Percentiles rank a stretch among this genome's conserved stretches.
These are phyloP conservation scores for Drepana arcuata DNA, from an alignment of 1,140 invertebrate genomes.

Conservation along the genomic window DNA sequence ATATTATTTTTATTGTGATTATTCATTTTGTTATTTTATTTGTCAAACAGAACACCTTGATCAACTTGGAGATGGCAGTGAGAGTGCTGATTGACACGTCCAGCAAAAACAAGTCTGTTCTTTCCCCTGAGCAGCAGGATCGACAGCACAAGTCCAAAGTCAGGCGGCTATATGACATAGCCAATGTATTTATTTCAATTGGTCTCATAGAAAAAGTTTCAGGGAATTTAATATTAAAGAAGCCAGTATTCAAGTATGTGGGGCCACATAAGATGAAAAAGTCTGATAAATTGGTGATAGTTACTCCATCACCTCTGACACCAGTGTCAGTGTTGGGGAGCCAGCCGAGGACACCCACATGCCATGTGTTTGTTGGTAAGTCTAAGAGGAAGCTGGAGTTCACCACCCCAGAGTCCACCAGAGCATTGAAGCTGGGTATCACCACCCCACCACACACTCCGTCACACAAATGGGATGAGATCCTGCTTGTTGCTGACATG, in stretches of 20 bases:
- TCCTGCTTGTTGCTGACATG: conserved; percentile 65
- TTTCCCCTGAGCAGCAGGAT: conserved; percentile 58
- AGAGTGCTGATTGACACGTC: conserved; percentile 74
- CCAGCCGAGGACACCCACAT: conserved; percentile 33
- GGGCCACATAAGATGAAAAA: conserved; percentile 71
- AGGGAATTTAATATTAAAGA: conserved; percentile 72
- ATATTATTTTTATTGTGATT: too few relatives aligned
- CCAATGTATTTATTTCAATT: conserved; percentile 81
- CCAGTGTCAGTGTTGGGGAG: conserved; percentile 40
- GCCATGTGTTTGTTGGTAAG: conserved; percentile 48
- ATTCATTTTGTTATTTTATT: too few relatives aligned
- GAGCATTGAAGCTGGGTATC: conserved; percentile 36
- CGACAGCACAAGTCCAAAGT: conserved; percentile 77
- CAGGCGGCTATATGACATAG: conserved; percentile 81
- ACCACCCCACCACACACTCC: conserved; percentile 60
- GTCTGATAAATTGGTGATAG: conserved; percentile 26
- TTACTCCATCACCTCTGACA: conserved; percentile 52
- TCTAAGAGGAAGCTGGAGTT: conserved; percentile 67
- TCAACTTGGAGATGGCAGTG: conserved; percentile 80
- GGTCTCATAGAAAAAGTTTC: conserved; percentile 78
- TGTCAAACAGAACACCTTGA: conserved; percentile 76
- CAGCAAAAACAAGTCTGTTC: conserved; percentile 37
- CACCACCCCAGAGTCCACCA: conserved; percentile 41
- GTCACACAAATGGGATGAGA: conserved; percentile 69
- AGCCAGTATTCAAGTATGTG: conserved; percentile 80